Evolutionary conservation across 2,797 vertebrate genomes (phyloP).

Genomic region (Artibeus lituratus): DNA sequence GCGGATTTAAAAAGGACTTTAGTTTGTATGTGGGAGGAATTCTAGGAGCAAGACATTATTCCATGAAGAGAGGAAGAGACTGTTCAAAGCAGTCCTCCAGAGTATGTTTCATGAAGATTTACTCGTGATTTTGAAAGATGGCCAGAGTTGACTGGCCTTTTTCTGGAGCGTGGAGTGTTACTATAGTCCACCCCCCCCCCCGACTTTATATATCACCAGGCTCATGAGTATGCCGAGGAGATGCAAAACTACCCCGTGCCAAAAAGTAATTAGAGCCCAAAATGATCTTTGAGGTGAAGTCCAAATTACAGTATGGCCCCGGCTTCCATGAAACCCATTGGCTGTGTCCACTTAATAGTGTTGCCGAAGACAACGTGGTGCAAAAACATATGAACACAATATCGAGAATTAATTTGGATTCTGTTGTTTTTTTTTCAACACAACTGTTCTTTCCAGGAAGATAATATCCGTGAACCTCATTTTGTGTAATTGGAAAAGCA

Average conservation of each 20-base stretch:
- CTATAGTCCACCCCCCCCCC: not conserved
- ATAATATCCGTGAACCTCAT: not conserved
- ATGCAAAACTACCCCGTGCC: not conserved
- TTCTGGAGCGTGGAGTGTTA: not conserved
- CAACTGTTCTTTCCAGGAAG: not conserved
- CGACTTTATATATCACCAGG: not conserved
- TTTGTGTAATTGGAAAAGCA: not conserved
- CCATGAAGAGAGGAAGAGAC: not conserved
- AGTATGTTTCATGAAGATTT: not conserved
- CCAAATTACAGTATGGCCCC: conserved; percentile 3
- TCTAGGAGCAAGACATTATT: not conserved
- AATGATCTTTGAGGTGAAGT: not conserved
- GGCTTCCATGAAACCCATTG: not conserved
- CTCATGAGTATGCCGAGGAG: not conserved
- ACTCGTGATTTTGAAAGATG: not conserved
- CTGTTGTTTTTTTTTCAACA: not conserved
- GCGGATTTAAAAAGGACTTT: not conserved
- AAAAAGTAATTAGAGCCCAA: not conserved
- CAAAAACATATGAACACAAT: not conserved
- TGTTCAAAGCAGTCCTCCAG: not conserved
- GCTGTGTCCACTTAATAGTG: not conserved
- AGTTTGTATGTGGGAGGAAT: not conserved
- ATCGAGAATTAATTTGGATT: not conserved
- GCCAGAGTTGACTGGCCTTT: not conserved
- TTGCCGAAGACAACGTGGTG: not conserved